Evolutionary conservation across 2,113 vertebrate species (phyloP).

Genomic region (Rattus rattus): DNA sequence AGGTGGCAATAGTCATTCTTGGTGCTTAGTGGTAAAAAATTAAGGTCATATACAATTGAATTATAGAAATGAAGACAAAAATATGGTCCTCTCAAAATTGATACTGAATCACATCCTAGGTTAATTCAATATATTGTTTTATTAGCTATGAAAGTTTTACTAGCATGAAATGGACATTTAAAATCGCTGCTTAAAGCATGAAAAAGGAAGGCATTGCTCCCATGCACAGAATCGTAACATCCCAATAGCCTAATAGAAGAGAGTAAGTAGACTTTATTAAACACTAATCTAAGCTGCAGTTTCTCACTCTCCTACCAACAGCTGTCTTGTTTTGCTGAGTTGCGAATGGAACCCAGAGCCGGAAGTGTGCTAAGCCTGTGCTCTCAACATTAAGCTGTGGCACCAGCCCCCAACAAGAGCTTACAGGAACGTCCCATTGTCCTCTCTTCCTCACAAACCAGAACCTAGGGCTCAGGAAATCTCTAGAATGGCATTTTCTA

Average conservation of each 20-base stretch:
- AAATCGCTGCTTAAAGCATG: conserved; percentile 31
- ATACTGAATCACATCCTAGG: not conserved
- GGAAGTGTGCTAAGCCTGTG: not conserved
- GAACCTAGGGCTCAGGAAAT: not conserved
- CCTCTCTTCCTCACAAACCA: not conserved
- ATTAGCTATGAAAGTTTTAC: conserved; percentile 40
- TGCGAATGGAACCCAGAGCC: not conserved
- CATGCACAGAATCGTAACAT: not conserved
- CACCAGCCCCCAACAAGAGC: not conserved
- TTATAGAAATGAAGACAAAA: conserved; percentile 6
- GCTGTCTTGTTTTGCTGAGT: not conserved
- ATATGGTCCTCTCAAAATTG: not conserved
- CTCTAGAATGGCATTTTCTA: not conserved
- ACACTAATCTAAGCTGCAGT: not conserved
- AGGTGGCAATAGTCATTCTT: not conserved
- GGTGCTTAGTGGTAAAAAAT: not conserved
- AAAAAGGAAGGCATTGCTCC: not conserved
- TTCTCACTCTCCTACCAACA: not conserved
- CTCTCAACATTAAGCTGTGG: not conserved
- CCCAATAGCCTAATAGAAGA: not conserved
- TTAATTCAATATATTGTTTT: conserved; percentile 34
- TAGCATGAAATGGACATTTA: not conserved
- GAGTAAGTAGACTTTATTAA: conserved; percentile 32
- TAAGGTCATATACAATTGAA: not conserved
- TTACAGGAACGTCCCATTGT: not conserved